Evolutionary conservation across 2,888 invertebrate species (phyloP).

Genomic region (Thecophora atra): DNA sequence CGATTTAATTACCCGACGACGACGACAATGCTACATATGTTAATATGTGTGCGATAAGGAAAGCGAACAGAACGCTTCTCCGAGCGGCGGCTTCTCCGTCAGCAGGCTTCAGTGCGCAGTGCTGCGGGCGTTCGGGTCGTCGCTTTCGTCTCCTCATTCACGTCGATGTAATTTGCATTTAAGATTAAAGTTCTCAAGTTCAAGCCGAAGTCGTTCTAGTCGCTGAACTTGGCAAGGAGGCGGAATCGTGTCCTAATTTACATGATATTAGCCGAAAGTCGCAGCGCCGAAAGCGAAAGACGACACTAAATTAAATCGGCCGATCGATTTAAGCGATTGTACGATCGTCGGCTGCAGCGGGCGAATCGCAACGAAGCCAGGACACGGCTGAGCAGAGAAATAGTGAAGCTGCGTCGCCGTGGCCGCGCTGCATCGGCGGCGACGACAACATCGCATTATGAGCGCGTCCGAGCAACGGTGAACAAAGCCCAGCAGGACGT

Average conservation of each 20-base stretch:
- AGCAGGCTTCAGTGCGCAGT: too few species aligned
- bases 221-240: not conserved
- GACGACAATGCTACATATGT: not conserved
- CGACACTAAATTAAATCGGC: slow-evolving; percentile 30
- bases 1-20: too few species aligned
- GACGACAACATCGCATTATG: slow-evolving; percentile 37
- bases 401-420: not conserved
- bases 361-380: slow-evolving; percentile 12
- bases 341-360: not conserved
- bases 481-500: slow-evolving; percentile 32
- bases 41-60: not conserved
- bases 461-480: slow-evolving; percentile 33
- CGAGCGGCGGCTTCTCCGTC: too few species aligned
- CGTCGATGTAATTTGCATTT: slow-evolving; percentile 30
- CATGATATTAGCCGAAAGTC: slow-evolving; percentile 27
- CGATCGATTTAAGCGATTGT: not conserved
- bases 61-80: too few species aligned
- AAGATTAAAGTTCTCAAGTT: slow-evolving; percentile 32
- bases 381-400: slow-evolving; percentile 5
- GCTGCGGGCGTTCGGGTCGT: too few species aligned
- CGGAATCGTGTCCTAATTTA: slow-evolving; percentile 35
- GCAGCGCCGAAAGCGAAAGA: not conserved
- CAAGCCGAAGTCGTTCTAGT: slow-evolving; percentile 23
- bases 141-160: too few species aligned
- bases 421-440: not conserved